A percentile compares a stretch with the other conserved stretches of the same genome.
These are phyloP conservation scores for Tetramorium simillimum DNA, from an alignment of 1,140 invertebrate species.

Conservation along the genomic window DNA sequence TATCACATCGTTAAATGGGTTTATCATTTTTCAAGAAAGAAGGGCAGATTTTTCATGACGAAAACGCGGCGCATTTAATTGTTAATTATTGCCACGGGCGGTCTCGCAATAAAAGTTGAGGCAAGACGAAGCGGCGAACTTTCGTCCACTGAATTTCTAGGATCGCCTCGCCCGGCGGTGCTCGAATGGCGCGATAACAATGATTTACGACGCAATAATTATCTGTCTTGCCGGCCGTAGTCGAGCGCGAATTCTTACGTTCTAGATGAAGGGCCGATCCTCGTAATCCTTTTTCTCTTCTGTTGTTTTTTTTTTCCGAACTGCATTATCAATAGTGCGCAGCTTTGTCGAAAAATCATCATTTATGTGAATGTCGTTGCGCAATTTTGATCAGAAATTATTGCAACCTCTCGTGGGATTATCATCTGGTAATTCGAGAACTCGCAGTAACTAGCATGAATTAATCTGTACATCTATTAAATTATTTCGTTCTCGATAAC, in stretches of 20 bases:
- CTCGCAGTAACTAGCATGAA: neutral
- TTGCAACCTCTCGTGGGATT: slow-evolving; percentile 2
- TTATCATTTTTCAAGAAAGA: neutral
- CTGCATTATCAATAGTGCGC: slow-evolving; percentile 56
- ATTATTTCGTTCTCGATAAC: neutral
- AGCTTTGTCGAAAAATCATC: slow-evolving; percentile 73
- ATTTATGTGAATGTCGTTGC: neutral
- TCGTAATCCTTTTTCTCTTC: neutral
- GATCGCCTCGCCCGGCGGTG: neutral
- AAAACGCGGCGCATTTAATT: slow-evolving; percentile 33
- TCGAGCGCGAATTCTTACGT: slow-evolving; percentile 19
- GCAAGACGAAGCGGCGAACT: slow-evolving; percentile 61
- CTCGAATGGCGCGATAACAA: slow-evolving; percentile 69
- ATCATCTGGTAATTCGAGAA: neutral
- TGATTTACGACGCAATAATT: slow-evolving; percentile 77
- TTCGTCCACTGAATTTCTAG: slow-evolving; percentile 59
- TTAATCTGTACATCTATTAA: neutral
- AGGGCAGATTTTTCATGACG: neutral
- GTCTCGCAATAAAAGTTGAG: slow-evolving; percentile 61
- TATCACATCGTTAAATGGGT: neutral
- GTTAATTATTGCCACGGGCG: slow-evolving; percentile 53
- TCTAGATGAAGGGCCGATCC: slow-evolving; percentile 19
- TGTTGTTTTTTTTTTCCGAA: slow-evolving; percentile 57
- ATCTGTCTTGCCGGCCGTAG: slow-evolving; percentile 67
- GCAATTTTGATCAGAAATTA: slow-evolving; percentile 58